Evolutionary conservation across 2,888 invertebrate genomes (phyloP), one percentile per base, ranked within the genome.

Genomic region (Blastobasis lacticolella): DNA sequence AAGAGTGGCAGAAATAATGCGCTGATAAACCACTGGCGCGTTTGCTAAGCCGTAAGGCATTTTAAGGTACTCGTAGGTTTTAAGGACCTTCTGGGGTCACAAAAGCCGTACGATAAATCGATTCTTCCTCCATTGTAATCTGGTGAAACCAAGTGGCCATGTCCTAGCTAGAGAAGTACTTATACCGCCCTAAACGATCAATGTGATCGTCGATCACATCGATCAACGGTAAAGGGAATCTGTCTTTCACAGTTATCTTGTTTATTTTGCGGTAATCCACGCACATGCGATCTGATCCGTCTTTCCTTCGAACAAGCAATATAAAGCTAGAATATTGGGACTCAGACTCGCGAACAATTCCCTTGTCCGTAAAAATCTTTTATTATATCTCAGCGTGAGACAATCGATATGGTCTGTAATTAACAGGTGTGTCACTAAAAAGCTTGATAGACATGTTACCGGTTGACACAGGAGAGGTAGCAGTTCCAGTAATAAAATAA

Each of bases 31-130:
- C 3, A 58, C n/a, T 0, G 63, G 61, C 0, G 61, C 57, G 40
- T 60, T 63, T 0, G 56, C 50, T 6, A 59, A 41, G 37, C 61
- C 63, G 41, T 54, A 61, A 0, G 61, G 60, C 58, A 62, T 59
- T 46, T 57, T 59, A 0, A 58, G 2, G 43, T 52, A 62, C n/a
- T 62, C 57, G 7, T 41, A 61, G 23, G n/a, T n/a, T n/a, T n/a
- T n/a, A n/a, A n/a, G 57, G 60, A 7, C 51, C 55, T 44, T 59
- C 57, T 0, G 54, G 54, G 9, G 52, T 55, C 9, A 57, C 55
- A 37, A 61, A 61, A 0, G 56, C 59, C 0, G 62, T 62, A 37
- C 53, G 54, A 0, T 44, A 48, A 1, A 56, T 48, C 6, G 57
- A 56, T 0, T 55, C 56, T 23, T 54, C 49, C 10, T 55, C 53